phyloP scores from a whole-genome alignment of 2,888 invertebrate genomes.

The Lycocerus yunnanus region DNA sequence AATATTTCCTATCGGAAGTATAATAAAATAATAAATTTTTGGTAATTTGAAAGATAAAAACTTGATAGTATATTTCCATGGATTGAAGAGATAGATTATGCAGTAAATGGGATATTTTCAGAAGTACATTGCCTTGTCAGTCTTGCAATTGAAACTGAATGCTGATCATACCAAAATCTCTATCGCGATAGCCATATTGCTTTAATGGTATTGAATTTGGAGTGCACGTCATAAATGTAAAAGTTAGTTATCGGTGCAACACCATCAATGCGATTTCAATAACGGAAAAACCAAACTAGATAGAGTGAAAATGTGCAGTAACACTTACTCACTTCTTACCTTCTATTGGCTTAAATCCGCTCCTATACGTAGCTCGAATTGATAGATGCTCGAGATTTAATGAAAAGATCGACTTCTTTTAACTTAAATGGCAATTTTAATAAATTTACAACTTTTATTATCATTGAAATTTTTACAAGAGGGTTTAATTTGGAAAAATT shows the following conservation, averaged over 20 bases:
- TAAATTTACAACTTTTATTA: slow-evolving; percentile 16
- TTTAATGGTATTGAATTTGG: slow-evolving; percentile 14
- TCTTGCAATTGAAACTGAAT: slow-evolving; percentile 47
- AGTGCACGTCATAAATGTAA: slow-evolving; percentile 14
- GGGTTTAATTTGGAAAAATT: slow-evolving; percentile 1
- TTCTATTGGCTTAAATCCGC: slow-evolving; percentile 40
- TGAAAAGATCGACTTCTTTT: slow-evolving; percentile 39
- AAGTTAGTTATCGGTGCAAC: slow-evolving; percentile 14
- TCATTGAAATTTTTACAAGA: neutral
- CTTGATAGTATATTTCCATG: slow-evolving; percentile 36
- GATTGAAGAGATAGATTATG: slow-evolving; percentile 49
- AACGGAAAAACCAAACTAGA: slow-evolving; percentile 32
- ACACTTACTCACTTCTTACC: slow-evolving; percentile 41
- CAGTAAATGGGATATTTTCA: slow-evolving; percentile 50
- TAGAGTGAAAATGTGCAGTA: slow-evolving; percentile 44
- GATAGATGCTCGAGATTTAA: slow-evolving; percentile 52
- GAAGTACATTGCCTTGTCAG: slow-evolving; percentile 54
- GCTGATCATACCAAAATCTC: slow-evolving; percentile 49
- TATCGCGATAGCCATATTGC: slow-evolving; percentile 30
- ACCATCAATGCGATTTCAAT: slow-evolving; percentile 13
- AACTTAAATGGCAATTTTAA: slow-evolving; percentile 18
- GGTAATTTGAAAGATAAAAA: slow-evolving; percentile 15
- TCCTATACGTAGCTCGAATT: slow-evolving; percentile 43
- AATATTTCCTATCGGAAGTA: neutral
- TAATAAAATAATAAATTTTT: slow-evolving; percentile 12